phyloP scores from a whole-genome alignment of 2,113 vertebrate genomes.

The Lucifuga dentata region DNA sequence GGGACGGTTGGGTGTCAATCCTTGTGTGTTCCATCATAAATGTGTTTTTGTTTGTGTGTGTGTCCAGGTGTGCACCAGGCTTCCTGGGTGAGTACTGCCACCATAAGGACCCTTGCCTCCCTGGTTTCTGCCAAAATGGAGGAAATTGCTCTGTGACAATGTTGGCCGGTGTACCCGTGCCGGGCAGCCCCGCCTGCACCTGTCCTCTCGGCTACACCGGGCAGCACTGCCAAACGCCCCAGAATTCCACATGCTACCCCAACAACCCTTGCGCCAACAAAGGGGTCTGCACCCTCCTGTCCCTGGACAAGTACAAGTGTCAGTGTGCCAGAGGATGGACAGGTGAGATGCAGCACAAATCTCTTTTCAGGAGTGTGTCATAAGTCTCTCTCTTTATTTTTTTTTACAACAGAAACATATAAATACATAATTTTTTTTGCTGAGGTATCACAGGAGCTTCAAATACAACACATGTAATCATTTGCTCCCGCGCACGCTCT shows the following conservation, averaged over 20 bases:
- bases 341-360: conserved; percentile 79
- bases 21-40: conserved; percentile 22
- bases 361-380: background rate
- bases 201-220: conserved; percentile 89
- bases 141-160: conserved; percentile 87
- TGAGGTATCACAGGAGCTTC: no score
- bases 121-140: conserved; percentile 88
- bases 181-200: conserved; percentile 84
- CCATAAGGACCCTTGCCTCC: conserved; percentile 90
- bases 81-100: conserved; percentile 94
- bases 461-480: no score
- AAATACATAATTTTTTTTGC: no score
- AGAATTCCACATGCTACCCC: conserved; percentile 89
- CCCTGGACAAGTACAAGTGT: conserved; percentile 86
- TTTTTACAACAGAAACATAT: no score
- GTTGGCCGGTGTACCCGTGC: conserved; percentile 76
- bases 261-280: conserved; percentile 87
- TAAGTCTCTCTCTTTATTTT: rapidly evolving
- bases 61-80: conserved; percentile 88
- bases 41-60: conserved; percentile 44
- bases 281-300: conserved; percentile 85
- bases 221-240: conserved; percentile 85
- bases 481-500: background rate
- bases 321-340: conserved; percentile 88
- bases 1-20: conserved; percentile 11